Base-by-base conservation (phyloP, 2,888 invertebrate genomes). In the Adineta ricciae region DNA sequence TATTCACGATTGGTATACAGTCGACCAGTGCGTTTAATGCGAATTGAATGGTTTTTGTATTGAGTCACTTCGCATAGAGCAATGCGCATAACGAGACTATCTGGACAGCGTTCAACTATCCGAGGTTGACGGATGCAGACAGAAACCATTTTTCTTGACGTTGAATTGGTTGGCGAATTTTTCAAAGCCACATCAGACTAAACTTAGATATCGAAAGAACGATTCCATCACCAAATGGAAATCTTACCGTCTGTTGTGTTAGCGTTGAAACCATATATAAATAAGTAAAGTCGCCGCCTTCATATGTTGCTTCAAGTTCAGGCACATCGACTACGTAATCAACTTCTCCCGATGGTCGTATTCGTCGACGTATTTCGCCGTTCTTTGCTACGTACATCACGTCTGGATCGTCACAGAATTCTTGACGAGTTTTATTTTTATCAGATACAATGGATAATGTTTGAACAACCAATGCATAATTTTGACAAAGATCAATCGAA, bases 1-100 rank as follows among this genome's bases (percentile, higher is more conserved):
- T 85, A 85, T 52, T 85, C 84, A 78, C 83, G 83, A 52, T 83
- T 85, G 7, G 83, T 54, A 84, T 85, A 85, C 46, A 78, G n/a
- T 24, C 41, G 38, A 32, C 78, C 41, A 41, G 38, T 78, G n/a
- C 78, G 78, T 24, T n/a, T 24, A 78, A 41, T 78, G 2, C 41
- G 38, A 41, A 78, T n/a, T 19, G 78, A 41, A 41, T 24, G 8
- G 19, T 78, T 78, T 38, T 38, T 24, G 41, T 41, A 78, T 78
- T 78, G 38, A 78, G 16, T n/a, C 1, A 78, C 38, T 78, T 78
- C 78, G 41, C 78, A 78, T 2, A 38, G 41, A 24, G 78, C 78
- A 7, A 38, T 78, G 14, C 78, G 78, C 73, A 78, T 78, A 24
- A 78, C 78, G 2, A 41, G 41, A 41, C 41, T 78, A 41, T 78